Evolutionary conservation across 2,797 vertebrate species (phyloP).

Genomic region (Cynopterus sphinx): DNA sequence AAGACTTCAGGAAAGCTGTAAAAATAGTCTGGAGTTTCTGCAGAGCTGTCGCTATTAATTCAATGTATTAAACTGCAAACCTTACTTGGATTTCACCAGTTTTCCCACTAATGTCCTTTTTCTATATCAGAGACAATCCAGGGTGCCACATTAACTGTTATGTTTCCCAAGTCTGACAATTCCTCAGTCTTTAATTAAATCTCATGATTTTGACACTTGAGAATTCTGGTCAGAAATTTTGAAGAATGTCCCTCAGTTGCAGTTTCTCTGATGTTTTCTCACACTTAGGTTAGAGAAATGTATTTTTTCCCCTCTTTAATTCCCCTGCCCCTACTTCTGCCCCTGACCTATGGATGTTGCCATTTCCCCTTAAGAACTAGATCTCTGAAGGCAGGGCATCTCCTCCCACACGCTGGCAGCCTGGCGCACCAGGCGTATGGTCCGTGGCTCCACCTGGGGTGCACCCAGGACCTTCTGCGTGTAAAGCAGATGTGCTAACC

Average conservation of each 20-base stretch:
- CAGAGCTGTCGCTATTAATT: not conserved
- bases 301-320: not conserved
- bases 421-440: too few species aligned
- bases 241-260: not conserved
- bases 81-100: not conserved
- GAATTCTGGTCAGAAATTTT: not conserved
- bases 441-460: too few species aligned
- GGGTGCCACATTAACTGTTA: not conserved
- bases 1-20: not conserved
- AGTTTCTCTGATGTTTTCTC: not conserved
- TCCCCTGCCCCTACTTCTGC: too few species aligned
- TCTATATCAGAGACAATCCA: too few species aligned
- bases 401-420: too few species aligned
- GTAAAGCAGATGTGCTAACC: too few species aligned
- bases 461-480: too few species aligned
- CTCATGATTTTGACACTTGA: not conserved
- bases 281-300: not conserved
- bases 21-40: not conserved
- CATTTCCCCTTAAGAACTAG: too few species aligned
- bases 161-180: not conserved
- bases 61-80: not conserved
- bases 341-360: too few species aligned
- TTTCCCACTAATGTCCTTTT: not conserved
- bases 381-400: too few species aligned
- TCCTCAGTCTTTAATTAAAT: not conserved